These are phyloP conservation scores for Esox masquinongy DNA, from an alignment of 2,797 vertebrate genomes.

Conservation along the genomic window DNA sequence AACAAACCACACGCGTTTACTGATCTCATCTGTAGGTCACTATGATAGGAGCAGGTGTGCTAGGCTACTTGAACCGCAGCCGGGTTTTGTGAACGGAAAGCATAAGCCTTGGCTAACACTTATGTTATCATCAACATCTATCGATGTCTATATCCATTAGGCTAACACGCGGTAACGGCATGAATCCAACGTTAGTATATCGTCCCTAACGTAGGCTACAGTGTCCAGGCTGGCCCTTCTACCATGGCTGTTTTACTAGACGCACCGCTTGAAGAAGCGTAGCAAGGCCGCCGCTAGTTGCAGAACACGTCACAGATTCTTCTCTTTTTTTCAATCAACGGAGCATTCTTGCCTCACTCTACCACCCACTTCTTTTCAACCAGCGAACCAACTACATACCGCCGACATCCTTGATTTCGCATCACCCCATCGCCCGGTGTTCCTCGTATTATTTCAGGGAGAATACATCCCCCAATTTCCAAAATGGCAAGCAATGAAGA, in stretches of 20 bases:
- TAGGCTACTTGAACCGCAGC: background rate
- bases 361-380: conserved; percentile 66
- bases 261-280: conserved; percentile 46
- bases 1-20: background rate
- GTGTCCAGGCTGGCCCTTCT: background rate
- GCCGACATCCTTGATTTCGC: conserved; percentile 56
- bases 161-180: background rate
- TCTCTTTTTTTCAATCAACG: conserved; percentile 26
- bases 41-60: background rate
- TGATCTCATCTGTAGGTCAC: background rate
- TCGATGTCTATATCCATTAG: background rate
- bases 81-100: background rate
- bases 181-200: background rate
- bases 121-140: background rate
- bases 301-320: conserved; percentile 56
- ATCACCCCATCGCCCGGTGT: conserved; percentile 57
- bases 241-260: conserved; percentile 4
- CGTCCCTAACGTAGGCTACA: background rate
- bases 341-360: conserved; percentile 45
- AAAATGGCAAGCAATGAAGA: conserved; percentile 86
- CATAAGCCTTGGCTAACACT: background rate
- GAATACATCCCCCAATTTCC: conserved; percentile 12
- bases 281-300: conserved; percentile 49
- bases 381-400: conserved; percentile 60
- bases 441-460: conserved; percentile 32